phyloP scores from a whole-genome alignment of 1,140 invertebrate species.

The Drosophila melanica region DNA sequence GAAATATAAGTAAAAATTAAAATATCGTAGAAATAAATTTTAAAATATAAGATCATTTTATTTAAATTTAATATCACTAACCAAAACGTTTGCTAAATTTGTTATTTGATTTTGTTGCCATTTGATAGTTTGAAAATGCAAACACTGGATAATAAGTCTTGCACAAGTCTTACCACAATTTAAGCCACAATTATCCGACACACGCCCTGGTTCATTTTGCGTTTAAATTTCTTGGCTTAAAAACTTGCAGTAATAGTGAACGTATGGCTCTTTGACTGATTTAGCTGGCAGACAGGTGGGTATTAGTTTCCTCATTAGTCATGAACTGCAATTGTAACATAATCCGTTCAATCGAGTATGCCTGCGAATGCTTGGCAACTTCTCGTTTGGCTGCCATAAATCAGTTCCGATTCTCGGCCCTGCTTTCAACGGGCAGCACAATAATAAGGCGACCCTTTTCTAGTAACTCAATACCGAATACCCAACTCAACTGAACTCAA shows the following conservation, averaged over 20 bases:
- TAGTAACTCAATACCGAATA: conserved; percentile 44
- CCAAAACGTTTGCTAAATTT: too few species aligned
- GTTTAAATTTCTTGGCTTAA: too few species aligned
- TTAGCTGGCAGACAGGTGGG: conserved; percentile 1
- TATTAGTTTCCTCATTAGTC: conserved; percentile 35
- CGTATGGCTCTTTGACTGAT: background rate
- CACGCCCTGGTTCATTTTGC: too few species aligned
- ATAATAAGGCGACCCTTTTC: conserved; percentile 36
- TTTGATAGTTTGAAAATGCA: too few species aligned
- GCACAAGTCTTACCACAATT: too few species aligned
- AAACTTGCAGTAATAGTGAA: background rate
- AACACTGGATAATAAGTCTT: too few species aligned
- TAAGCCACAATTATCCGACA: too few species aligned
- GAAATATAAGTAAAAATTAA: too few species aligned
- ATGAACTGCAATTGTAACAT: conserved; percentile 30
- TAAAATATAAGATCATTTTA: too few species aligned
- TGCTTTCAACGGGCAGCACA: conserved; percentile 1
- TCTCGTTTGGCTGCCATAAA: conserved; percentile 41
- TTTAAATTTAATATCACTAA: too few species aligned
- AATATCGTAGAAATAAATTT: too few species aligned
- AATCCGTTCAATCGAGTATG: conserved; percentile 12
- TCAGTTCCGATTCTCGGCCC: conserved; percentile 43
- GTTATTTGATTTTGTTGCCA: too few species aligned
- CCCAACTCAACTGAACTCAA: conserved; percentile 23
- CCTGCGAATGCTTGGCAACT: conserved; percentile 1